Percentiles rank a stretch among this genome's conserved stretches.
These are phyloP conservation scores for Heliconius cydno DNA, from an alignment of 2,888 invertebrate species.

Conservation along the genomic window DNA sequence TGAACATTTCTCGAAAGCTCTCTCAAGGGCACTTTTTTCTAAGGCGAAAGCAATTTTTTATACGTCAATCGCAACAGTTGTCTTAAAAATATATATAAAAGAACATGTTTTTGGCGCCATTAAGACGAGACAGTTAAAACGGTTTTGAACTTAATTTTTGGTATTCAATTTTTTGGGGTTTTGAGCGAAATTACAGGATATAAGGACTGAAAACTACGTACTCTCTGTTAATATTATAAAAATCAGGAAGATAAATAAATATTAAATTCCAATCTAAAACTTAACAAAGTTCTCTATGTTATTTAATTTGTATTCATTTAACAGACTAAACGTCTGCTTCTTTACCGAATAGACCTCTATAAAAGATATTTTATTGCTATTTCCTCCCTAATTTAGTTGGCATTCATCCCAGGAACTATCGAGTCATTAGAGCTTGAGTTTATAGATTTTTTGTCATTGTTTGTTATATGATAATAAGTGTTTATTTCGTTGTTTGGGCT, in stretches of 20 bases:
- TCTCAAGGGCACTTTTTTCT: background rate
- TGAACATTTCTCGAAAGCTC: background rate
- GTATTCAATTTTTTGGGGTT: background rate
- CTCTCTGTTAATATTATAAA: background rate
- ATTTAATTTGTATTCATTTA: conserved; percentile 25
- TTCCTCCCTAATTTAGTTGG: conserved; percentile 75
- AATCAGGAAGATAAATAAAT: background rate
- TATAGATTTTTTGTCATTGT: conserved; percentile 80
- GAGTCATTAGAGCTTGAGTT: conserved; percentile 53
- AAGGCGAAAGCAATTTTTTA: background rate
- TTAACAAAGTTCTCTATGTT: conserved; percentile 3
- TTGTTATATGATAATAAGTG: conserved; percentile 83
- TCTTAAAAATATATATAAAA: background rate
- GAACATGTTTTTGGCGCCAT: background rate
- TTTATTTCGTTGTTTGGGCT: conserved; percentile 72
- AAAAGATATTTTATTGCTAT: conserved; percentile 77
- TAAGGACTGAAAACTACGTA: background rate
- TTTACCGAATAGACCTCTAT: conserved; percentile 64
- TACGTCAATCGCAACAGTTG: background rate
- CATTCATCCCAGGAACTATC: conserved; percentile 78
- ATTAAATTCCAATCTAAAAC: background rate
- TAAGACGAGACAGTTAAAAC: background rate
- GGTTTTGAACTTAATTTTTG: background rate
- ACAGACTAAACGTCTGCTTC: conserved; percentile 22
- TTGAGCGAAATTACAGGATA: background rate